Evolutionary conservation across 2,888 invertebrate genomes (phyloP).

Genomic region (Fissipunctia ypsillon): DNA sequence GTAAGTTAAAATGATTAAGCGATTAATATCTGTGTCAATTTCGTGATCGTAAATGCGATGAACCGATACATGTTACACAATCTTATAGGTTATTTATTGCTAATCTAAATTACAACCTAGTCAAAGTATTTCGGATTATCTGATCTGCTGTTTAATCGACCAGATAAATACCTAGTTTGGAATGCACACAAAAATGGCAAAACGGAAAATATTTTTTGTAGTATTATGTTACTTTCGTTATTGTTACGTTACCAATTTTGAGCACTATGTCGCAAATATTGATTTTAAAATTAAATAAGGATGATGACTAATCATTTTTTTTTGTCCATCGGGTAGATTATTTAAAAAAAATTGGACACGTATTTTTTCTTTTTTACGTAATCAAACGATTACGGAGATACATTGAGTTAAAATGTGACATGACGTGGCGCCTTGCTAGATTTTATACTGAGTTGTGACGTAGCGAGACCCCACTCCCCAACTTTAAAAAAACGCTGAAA

Average conservation of each 20-base stretch:
- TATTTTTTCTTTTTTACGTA: too few species aligned
- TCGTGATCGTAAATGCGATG: slow-evolving; percentile 50
- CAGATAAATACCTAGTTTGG: slow-evolving; percentile 17
- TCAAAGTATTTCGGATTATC: slow-evolving; percentile 18
- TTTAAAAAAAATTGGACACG: too few species aligned
- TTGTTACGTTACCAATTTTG: slow-evolving; percentile 21
- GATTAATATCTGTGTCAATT: slow-evolving; percentile 49
- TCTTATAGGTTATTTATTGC: slow-evolving; percentile 30
- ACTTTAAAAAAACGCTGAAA: too few species aligned
- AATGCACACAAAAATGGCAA: slow-evolving; percentile 18
- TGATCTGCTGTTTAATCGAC: slow-evolving; percentile 31
- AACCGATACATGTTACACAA: slow-evolving; percentile 50
- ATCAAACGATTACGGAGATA: too few species aligned
- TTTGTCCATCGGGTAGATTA: too few species aligned
- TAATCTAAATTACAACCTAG: slow-evolving; percentile 30
- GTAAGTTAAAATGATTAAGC: slow-evolving; percentile 57
- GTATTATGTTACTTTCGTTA: slow-evolving; percentile 41
- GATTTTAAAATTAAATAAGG: not conserved
- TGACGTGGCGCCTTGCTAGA: too few species aligned
- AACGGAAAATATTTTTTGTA: slow-evolving; percentile 25
- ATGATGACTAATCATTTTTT: too few species aligned
- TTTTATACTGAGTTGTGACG: too few species aligned
- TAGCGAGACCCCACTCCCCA: too few species aligned
- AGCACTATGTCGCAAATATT: not conserved
- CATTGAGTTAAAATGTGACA: too few species aligned